These are phyloP conservation scores for Metallyticus violacea DNA, from an alignment of 2,888 invertebrate species.

Conservation along the genomic window DNA sequence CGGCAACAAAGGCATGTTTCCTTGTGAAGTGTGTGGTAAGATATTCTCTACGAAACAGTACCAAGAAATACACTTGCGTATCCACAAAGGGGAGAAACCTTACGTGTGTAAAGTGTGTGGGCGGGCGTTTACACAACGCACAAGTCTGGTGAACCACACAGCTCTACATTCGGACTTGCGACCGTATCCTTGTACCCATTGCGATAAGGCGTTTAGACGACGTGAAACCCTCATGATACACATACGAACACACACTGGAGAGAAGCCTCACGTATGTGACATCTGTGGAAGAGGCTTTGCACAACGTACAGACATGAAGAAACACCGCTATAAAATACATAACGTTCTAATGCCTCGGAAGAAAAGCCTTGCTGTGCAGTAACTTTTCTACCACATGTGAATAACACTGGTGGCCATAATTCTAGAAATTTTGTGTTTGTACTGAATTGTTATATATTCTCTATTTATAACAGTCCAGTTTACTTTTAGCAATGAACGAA, in stretches of 20 bases:
- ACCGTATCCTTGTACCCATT: constrained; percentile 50
- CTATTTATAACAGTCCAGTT: no score
- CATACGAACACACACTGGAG: constrained; percentile 33
- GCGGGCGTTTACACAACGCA: constrained; percentile 61
- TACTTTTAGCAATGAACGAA: no score
- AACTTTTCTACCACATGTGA: neutral
- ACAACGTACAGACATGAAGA: constrained; percentile 2
- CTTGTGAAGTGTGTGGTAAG: constrained; percentile 8
- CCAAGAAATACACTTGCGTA: constrained; percentile 45
- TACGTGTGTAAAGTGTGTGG: constrained; percentile 52
- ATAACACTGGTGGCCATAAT: neutral
- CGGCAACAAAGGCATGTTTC: constrained; percentile 1
- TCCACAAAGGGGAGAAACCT: constrained; percentile 44
- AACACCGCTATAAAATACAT: constrained; percentile 1
- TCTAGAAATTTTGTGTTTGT: neutral
- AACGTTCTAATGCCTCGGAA: neutral
- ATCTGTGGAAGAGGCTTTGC: constrained; percentile 45
- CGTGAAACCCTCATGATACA: constrained; percentile 9
- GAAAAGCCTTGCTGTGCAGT: neutral
- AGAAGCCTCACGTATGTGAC: constrained; percentile 47
- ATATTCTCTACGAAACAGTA: constrained; percentile 49
- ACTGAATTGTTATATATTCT: neutral
- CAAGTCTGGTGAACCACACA: constrained; percentile 60
- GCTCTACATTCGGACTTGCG: constrained; percentile 53
- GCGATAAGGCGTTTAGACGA: constrained; percentile 41